phyloP scores from a whole-genome alignment of 2,113 vertebrate genomes.

The Megaptera novaeangliae region DNA sequence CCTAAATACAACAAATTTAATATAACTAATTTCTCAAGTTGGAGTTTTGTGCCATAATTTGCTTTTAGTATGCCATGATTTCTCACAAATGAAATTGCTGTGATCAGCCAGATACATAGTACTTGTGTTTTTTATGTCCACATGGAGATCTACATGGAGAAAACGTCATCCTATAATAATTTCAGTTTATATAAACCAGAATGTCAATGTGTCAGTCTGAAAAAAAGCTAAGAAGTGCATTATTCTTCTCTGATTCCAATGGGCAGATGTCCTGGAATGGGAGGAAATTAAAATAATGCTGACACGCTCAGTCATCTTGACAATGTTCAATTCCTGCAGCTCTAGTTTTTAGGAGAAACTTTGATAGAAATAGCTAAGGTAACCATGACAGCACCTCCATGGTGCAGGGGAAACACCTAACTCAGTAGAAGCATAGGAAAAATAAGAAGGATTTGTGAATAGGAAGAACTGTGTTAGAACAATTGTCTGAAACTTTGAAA shows the following conservation, averaged over 20 bases:
- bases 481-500: background rate
- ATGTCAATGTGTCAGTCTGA: background rate
- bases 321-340: background rate
- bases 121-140: background rate
- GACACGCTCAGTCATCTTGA: background rate
- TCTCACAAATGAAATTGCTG: background rate
- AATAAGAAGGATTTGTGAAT: background rate
- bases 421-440: background rate
- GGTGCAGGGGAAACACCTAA: background rate
- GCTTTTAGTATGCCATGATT: background rate
- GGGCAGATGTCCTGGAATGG: background rate
- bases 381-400: background rate
- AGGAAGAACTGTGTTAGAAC: background rate
- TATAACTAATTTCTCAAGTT: background rate
- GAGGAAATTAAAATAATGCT: background rate
- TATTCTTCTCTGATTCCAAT: background rate
- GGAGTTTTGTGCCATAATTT: background rate
- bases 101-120: background rate
- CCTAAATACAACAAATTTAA: background rate
- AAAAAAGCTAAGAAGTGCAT: background rate
- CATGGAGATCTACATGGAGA: background rate
- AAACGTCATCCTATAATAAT: background rate
- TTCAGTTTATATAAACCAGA: background rate
- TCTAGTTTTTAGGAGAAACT: background rate
- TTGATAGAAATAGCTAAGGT: background rate